Conservation (phyloP, 2,888 invertebrate species). For the Idaea aversata region DNA sequence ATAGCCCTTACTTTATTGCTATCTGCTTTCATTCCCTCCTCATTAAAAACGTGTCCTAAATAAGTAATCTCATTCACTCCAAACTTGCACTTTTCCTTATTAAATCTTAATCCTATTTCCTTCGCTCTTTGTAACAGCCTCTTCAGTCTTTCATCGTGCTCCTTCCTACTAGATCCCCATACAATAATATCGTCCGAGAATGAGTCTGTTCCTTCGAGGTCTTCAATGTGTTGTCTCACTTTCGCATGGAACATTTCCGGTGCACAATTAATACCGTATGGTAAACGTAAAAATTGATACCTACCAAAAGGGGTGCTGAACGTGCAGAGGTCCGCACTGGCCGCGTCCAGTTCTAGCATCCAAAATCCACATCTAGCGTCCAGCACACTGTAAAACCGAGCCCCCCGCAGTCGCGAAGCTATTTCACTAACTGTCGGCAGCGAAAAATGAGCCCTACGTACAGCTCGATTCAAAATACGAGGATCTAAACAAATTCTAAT, state of each 20-base stretch:
- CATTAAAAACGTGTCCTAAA: constrained; percentile 26
- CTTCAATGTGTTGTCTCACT: constrained; percentile 19
- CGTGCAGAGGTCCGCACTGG: constrained; percentile 30
- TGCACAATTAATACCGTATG: constrained; percentile 28
- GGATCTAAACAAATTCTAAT: constrained; percentile 7
- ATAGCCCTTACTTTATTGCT: constrained; percentile 23
- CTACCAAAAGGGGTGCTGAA: constrained; percentile 15
- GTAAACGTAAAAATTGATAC: constrained; percentile 26
- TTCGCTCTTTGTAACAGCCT: constrained; percentile 18
- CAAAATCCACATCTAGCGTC: constrained; percentile 31
- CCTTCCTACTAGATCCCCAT: constrained; percentile 19
- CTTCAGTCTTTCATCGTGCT: constrained; percentile 23
- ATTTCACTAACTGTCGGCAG: constrained; percentile 11
- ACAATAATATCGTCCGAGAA: constrained; percentile 27
- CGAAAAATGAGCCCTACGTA: constrained; percentile 17
- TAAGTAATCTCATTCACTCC: constrained; percentile 22
- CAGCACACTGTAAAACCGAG: constrained; percentile 14
- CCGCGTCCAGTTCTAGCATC: constrained; percentile 22
- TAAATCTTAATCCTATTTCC: constrained; percentile 27
- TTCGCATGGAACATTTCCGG: constrained; percentile 30
- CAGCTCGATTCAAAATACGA: constrained; percentile 4
- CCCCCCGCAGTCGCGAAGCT: constrained; percentile 8
- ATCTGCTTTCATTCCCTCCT: constrained; percentile 24
- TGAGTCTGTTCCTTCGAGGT: constrained; percentile 21
- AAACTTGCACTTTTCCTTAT: constrained; percentile 21